phyloP scores from a whole-genome alignment of 2,797 vertebrate genomes.

The Argyrosomus regius region DNA sequence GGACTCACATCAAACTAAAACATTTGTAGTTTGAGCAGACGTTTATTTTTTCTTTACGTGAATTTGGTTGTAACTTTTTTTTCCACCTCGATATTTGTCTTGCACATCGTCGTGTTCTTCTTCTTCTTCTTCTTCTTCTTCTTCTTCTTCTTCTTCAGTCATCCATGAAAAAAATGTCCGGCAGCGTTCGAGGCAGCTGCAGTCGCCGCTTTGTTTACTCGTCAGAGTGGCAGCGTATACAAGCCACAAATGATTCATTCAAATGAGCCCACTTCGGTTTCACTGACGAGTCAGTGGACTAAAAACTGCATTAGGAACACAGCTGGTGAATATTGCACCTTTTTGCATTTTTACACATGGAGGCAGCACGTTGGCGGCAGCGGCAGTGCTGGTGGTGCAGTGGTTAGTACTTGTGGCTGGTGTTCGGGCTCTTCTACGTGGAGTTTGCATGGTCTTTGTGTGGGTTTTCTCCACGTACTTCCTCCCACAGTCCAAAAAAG shows the following conservation, averaged over 20 bases:
- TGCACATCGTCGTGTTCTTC: neutral
- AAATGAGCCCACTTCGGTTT: neutral
- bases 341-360: neutral
- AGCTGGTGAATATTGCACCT: neutral
- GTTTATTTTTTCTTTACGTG: neutral
- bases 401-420: too few species aligned
- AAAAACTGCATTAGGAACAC: neutral
- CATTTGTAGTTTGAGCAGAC: neutral
- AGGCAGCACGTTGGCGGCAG: too few species aligned
- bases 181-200: neutral
- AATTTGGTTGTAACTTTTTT: neutral
- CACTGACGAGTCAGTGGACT: neutral
- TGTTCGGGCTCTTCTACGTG: too few species aligned
- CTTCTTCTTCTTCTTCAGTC: too few species aligned
- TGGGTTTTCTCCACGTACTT: too few species aligned
- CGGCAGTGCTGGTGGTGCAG: too few species aligned
- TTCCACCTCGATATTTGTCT: neutral
- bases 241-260: constrained; percentile 8
- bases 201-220: neutral
- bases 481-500: too few species aligned
- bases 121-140: too few species aligned
- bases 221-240: neutral
- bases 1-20: neutral
- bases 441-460: too few species aligned
- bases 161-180: neutral